phyloP scores from a whole-genome alignment of 2,888 invertebrate species.

The Sussaba pulchella region DNA sequence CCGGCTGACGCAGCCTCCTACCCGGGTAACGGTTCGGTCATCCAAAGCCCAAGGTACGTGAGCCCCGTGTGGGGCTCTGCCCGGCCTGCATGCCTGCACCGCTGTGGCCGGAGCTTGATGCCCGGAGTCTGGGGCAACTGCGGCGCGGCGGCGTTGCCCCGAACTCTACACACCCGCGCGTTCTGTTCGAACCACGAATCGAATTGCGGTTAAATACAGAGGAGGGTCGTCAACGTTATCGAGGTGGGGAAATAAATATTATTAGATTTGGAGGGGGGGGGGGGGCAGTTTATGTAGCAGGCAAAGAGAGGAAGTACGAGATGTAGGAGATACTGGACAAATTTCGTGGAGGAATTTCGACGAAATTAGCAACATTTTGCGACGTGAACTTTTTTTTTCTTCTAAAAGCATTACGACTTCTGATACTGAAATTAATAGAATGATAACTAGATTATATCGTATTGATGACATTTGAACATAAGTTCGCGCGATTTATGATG shows the following conservation, averaged over 20 bases:
- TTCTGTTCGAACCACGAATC: slow-evolving; percentile 39
- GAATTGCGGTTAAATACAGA: slow-evolving; percentile 57
- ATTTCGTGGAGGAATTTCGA: neutral
- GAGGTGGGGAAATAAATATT: slow-evolving; percentile 22
- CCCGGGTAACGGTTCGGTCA: slow-evolving; percentile 61
- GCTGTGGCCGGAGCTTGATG: slow-evolving; percentile 35
- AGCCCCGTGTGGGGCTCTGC: slow-evolving; percentile 29
- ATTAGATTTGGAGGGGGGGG: slow-evolving; percentile 28
- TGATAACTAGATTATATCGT: no score
- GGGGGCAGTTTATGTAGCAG: neutral
- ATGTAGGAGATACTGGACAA: neutral
- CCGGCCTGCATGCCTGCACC: slow-evolving; percentile 32
- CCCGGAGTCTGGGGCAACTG: slow-evolving; percentile 15
- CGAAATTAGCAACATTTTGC: neutral
- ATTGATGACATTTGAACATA: no score
- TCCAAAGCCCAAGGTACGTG: slow-evolving; percentile 59
- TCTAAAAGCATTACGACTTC: no score
- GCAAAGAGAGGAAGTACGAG: neutral
- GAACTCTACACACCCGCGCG: slow-evolving; percentile 5
- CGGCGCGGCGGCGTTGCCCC: neutral
- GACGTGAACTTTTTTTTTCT: no score
- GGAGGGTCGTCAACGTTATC: slow-evolving; percentile 21
- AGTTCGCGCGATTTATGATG: no score
- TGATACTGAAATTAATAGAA: no score
- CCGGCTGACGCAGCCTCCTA: slow-evolving; percentile 72